These are phyloP conservation scores for Nemotelus nigrinus DNA, from an alignment of 2,888 invertebrate species.

Conservation along the genomic window DNA sequence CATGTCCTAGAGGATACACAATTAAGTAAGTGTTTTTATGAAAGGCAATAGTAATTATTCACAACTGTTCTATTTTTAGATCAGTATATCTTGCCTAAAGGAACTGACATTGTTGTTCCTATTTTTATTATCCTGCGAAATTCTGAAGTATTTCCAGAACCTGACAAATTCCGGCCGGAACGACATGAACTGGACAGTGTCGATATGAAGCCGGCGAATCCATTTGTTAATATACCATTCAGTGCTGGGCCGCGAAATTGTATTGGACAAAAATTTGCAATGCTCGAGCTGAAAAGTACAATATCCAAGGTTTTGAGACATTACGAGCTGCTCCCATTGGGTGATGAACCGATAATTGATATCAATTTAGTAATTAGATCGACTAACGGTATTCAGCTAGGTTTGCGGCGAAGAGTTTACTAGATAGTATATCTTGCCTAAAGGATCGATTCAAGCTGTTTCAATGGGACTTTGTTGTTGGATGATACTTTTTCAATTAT, in stretches of 20 bases:
- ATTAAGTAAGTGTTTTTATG: constrained; percentile 64
- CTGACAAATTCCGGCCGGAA: constrained; percentile 59
- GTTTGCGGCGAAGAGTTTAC: constrained; percentile 51
- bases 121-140: constrained; percentile 59
- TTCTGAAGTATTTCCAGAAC: constrained; percentile 56
- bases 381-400: constrained; percentile 58
- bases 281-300: constrained; percentile 58
- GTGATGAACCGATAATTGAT: constrained; percentile 55
- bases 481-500: too few species aligned
- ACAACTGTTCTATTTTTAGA: constrained; percentile 52
- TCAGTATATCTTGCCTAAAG: constrained; percentile 56
- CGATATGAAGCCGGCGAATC: constrained; percentile 49
- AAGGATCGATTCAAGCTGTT: too few species aligned
- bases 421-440: too few species aligned
- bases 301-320: constrained; percentile 57
- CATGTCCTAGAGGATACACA: constrained; percentile 66
- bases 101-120: constrained; percentile 58
- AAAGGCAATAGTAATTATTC: not conserved
- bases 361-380: constrained; percentile 58
- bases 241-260: constrained; percentile 68
- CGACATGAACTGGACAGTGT: constrained; percentile 65
- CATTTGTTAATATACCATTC: constrained; percentile 60
- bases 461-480: too few species aligned
- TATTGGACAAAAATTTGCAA: constrained; percentile 61
- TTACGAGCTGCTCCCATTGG: constrained; percentile 58